phyloP scores from a whole-genome alignment of 2,797 vertebrate genomes.

The Enteromius mattozi region DNA sequence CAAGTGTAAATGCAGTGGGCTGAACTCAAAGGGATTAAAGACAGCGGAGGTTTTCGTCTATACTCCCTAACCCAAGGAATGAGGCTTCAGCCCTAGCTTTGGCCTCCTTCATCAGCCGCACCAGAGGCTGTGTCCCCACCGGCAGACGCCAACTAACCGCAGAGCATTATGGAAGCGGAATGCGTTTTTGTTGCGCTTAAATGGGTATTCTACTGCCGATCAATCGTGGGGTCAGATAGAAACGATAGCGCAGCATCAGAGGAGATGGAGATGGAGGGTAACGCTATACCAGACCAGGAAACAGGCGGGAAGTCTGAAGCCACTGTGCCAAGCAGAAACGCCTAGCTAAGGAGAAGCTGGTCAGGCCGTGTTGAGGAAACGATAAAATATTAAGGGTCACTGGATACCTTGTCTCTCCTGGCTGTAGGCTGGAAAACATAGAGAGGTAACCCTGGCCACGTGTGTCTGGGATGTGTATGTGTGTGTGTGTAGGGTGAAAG shows the following conservation, averaged over 20 bases:
- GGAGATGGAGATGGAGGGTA: constrained; percentile 65
- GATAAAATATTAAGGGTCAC: constrained; percentile 83
- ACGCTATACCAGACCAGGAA: constrained; percentile 67
- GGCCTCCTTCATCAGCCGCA: constrained; percentile 22
- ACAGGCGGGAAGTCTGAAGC: constrained; percentile 63
- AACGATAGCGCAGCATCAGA: constrained; percentile 60
- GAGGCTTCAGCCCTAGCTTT: constrained; percentile 32
- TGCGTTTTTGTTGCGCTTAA: constrained; percentile 56
- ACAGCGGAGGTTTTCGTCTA: constrained; percentile 32
- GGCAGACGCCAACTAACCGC: constrained; percentile 44
- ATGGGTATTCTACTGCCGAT: constrained; percentile 55
- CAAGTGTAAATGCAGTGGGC: constrained; percentile 56
- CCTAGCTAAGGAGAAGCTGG: constrained; percentile 66
- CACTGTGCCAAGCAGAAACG: constrained; percentile 64
- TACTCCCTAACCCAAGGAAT: constrained; percentile 48
- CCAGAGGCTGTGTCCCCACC: constrained; percentile 23
- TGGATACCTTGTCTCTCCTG: constrained; percentile 75
- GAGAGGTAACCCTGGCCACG: constrained; percentile 69
- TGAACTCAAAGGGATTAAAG: constrained; percentile 24
- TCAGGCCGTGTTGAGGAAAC: constrained; percentile 77
- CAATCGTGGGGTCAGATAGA: constrained; percentile 64
- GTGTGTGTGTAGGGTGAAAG: constrained; percentile 52
- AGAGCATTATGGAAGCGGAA: constrained; percentile 46
- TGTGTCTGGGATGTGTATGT: constrained; percentile 57
- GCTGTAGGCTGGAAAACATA: constrained; percentile 70